These are phyloP conservation scores for Diorhabda elongata DNA, from an alignment of 1,140 invertebrate species.

Conservation along the genomic window DNA sequence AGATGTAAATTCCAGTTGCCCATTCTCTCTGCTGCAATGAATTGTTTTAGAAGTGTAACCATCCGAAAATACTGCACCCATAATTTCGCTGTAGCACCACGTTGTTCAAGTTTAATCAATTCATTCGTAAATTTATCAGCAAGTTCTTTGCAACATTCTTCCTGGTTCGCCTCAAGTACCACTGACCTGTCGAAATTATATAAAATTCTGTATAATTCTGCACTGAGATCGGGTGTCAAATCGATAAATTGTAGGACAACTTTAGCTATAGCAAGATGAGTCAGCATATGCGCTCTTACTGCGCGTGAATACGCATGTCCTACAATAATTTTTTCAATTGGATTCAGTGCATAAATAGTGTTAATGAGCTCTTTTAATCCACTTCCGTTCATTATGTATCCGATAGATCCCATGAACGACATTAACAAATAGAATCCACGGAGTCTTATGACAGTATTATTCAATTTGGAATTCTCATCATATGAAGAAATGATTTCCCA, in stretches of 20 bases:
- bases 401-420: constrained; percentile 46
- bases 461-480: constrained; percentile 9
- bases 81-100: constrained; percentile 36
- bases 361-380: constrained; percentile 42
- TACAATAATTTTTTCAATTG: constrained; percentile 8
- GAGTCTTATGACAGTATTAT: constrained; percentile 32
- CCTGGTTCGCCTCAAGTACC: constrained; percentile 13
- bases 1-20: constrained; percentile 28
- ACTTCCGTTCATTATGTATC: constrained; percentile 46
- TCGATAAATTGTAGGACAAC: constrained; percentile 13
- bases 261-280: constrained; percentile 21
- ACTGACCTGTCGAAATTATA: constrained; percentile 17
- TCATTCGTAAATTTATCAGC: constrained; percentile 34
- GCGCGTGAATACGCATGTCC: constrained; percentile 11
- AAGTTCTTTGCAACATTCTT: constrained; percentile 25
- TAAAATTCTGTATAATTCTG: constrained; percentile 3
- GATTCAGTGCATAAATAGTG: constrained; percentile 7
- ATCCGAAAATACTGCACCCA: constrained; percentile 45
- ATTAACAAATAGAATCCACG: constrained; percentile 43
- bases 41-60: constrained; percentile 40
- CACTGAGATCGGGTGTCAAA: constrained; percentile 3
- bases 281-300: neutral
- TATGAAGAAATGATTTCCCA: constrained; percentile 24
- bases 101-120: constrained; percentile 24
- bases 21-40: constrained; percentile 21